Base-by-base conservation (phyloP, 2,888 invertebrate species). In the Microctonus brassicae region DNA sequence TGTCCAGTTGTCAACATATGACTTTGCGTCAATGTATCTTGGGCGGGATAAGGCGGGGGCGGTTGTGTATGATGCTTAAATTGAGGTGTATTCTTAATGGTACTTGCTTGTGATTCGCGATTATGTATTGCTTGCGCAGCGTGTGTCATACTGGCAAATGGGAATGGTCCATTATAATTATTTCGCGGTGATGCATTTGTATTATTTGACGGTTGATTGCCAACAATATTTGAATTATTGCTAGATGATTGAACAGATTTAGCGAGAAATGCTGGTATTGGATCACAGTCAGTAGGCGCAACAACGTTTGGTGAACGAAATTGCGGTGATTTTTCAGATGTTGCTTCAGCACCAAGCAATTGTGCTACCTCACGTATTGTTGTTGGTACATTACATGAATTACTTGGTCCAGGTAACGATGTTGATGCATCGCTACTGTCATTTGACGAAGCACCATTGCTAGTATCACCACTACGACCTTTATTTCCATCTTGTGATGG, bases 61-160 rank as follows among this genome's bases (percentile, higher is more conserved):
- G 89, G 88, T 70, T 86, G 87, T 29, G 84, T 84, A 69, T 87
- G 84, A 72, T 86, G 84, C 72, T 87, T 86, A 39, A 83, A 86
- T 74, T 83, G 82, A 73, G 82, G 80, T 57, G 82, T 76, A 70
- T 80, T 83, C 69, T 83, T 83, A 47, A 81, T 81, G 20, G 80
- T 80, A 73, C 78, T 80, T 39, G 80, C 80, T 77, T 86, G 84
- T 65, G 86, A 84, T 75, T 89, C 94, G 82, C 94, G 92, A 82
- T 92, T 91, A 83, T 95, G 95, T 88, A 95, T 93, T 63, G 95
- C 95, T 87, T 95, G 92, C 75, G 94, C 67, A 42, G 67, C 67
- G 84, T 95, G 94, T 60, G 95, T 95, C 96, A 97, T 96, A 88
- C 96, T 96, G 82, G 95, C 94, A 87, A 96, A 96, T 53, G 96